Evolutionary conservation across 2,113 vertebrate genomes (phyloP), one percentile per base, ranked within the genome.

Genomic region (Neolamprologus modestus): DNA sequence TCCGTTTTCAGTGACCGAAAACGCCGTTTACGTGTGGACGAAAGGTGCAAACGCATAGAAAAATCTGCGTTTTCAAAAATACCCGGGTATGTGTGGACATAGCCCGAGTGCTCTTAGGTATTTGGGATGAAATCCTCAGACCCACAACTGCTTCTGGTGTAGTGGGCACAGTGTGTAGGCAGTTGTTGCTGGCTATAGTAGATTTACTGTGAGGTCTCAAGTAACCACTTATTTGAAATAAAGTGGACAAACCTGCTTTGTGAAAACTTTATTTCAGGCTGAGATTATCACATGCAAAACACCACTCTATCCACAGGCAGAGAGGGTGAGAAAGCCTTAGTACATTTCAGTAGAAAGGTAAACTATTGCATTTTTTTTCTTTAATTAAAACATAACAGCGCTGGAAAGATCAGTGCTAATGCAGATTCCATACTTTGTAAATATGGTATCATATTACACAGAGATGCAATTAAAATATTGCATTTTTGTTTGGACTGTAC

Each of bases 381-480:
- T 91, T 92, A 68, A 94, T 93, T 92, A 87, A 94, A 96, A 96
- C 91, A 87, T 73, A 88, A 92, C 84, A 87, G 90, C 94, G 95
- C 92, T 89, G 89, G 66, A 93, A 92, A 92, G 88, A 92, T 91
- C 82, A 88, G 91, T 84, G 78, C 85, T 91, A 87, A 86, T 83
- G 87, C 87, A 92, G 88, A 94, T 85, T 54, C 50, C 87, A 93
- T 94, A 47, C 54, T 93, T 59, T 78, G 92, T 88, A 92, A 91
- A 94, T 94, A 90, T 83, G 78, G 89, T 81, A 95, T 90, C 91
- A 92, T 89, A 91, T 89, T 93, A 94, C 85, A 94, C 79, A 87
- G 82, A 52, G 92, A 94, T 95, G 95, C 96, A 97, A 96, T 96
- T 93, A 95, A 97, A 97, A 96, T 96, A 96, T 92, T 96, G 94